phyloP scores from a whole-genome alignment of 2,888 invertebrate species.

The Oscheius sp. region DNA sequence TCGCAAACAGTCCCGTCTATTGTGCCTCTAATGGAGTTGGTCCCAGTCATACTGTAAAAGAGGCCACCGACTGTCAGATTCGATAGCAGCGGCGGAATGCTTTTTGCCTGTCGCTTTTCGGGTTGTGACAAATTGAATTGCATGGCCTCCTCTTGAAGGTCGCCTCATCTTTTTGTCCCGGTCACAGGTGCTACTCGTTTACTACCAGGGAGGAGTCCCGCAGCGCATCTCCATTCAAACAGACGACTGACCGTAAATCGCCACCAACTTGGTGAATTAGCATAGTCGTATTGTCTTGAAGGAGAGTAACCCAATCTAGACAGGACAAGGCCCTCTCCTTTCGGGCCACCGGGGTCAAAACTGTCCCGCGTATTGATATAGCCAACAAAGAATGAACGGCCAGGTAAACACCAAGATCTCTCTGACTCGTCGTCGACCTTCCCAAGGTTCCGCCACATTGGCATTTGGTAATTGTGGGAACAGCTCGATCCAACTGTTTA shows the following conservation, averaged over 20 bases:
- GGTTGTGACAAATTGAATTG: conserved; percentile 34
- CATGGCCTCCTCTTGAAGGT: conserved; percentile 27
- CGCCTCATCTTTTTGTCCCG: conserved; percentile 6
- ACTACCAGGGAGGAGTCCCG: conserved; percentile 5
- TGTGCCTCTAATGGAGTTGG: background rate
- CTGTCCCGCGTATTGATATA: conserved; percentile 27
- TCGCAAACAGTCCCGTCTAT: conserved; percentile 8
- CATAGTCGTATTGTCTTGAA: conserved; percentile 8
- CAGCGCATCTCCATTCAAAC: conserved; percentile 16
- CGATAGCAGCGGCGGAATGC: conserved; percentile 24
- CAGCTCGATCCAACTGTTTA: conserved; percentile 1
- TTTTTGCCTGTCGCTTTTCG: conserved; percentile 34
- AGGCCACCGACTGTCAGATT: conserved; percentile 15
- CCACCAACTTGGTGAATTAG: conserved; percentile 10
- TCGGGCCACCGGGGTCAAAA: conserved; percentile 5
- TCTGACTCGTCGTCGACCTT: conserved; percentile 18
- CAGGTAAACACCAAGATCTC: conserved; percentile 4
- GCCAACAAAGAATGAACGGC: conserved; percentile 24
- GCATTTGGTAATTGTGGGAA: conserved; percentile 6
- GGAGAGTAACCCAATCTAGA: conserved; percentile 2
- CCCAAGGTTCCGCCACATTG: conserved; percentile 28
- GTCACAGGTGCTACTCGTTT: conserved; percentile 26
- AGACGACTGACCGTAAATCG: conserved; percentile 31
- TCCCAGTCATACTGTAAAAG: conserved; percentile 5
- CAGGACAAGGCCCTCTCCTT: conserved; percentile 12